Conservation (phyloP, 2,797 vertebrate species). For the Geotrypetes seraphini region DNA sequence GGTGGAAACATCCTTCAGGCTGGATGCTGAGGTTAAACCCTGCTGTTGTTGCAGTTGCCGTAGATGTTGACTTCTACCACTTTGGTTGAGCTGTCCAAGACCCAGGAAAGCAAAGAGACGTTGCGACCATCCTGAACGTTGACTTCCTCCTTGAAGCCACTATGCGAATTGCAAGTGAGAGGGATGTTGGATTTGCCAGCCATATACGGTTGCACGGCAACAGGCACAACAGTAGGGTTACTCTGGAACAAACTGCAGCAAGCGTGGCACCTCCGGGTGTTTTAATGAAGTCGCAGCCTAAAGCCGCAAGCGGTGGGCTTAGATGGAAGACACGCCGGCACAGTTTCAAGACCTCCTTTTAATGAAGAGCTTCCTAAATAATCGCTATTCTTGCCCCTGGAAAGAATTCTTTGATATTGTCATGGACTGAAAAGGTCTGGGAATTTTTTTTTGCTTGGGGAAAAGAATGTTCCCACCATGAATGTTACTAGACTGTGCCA, state of each 20-base stretch:
- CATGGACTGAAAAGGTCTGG: too few species aligned
- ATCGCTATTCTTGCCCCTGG: background rate
- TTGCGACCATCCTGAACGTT: too few species aligned
- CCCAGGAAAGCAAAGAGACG: background rate
- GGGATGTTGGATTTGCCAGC: background rate
- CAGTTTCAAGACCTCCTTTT: conserved; percentile 19
- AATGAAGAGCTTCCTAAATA: conserved; percentile 4
- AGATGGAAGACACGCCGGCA: conserved; percentile 46
- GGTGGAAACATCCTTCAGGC: conserved; percentile 39
- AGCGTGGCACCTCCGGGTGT: conserved; percentile 38
- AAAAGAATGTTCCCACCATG: too few species aligned
- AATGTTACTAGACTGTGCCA: too few species aligned
- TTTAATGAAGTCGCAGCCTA: conserved; percentile 57
- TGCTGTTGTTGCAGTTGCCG: conserved; percentile 46
- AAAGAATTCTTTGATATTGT: background rate
- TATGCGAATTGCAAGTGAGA: background rate
- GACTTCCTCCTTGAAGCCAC: background rate
- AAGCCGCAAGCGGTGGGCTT: conserved; percentile 56
- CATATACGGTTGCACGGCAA: conserved; percentile 21
- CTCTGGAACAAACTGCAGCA: conserved; percentile 4
- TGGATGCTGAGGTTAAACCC: conserved; percentile 76
- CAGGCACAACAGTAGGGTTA: conserved; percentile 34
- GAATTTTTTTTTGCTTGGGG: too few species aligned
- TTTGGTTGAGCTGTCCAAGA: background rate
- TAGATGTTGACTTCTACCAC: conserved; percentile 4